Evolutionary conservation across 2,113 vertebrate genomes (phyloP).

Genomic region (rabbit (Oryctolagus cuniculus)): DNA sequence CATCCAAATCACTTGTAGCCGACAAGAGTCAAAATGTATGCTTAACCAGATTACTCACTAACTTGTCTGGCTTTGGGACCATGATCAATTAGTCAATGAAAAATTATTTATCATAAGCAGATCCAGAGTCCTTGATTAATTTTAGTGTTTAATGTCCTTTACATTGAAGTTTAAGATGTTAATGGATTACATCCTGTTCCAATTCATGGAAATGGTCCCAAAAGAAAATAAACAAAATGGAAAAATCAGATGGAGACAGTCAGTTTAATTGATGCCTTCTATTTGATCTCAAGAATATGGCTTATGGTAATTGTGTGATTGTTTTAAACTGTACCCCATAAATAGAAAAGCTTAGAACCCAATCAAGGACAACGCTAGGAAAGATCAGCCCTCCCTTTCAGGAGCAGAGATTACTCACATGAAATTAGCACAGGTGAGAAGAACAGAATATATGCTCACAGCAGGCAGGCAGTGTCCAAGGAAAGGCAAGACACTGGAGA

Average conservation of each 20-base stretch:
- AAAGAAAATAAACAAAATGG: neutral
- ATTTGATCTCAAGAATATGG: neutral
- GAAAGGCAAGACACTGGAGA: neutral
- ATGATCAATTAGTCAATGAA: neutral
- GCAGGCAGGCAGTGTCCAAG: neutral
- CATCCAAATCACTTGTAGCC: neutral
- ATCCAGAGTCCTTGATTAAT: neutral
- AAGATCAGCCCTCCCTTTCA: neutral
- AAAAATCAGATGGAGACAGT: conserved; percentile 2
- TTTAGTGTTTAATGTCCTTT: conserved; percentile 11
- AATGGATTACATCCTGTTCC: conserved; percentile 11
- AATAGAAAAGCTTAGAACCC: neutral
- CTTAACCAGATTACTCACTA: neutral
- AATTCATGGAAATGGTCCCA: neutral
- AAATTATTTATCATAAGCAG: conserved; percentile 19
- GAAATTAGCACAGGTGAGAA: neutral
- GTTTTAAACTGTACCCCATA: neutral
- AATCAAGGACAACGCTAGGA: neutral
- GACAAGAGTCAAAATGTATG: neutral
- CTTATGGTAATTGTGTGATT: neutral
- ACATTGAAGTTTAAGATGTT: neutral
- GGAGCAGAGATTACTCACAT: neutral
- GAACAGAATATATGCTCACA: neutral
- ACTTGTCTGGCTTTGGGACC: neutral
- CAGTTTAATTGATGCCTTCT: neutral